Evolutionary conservation across 2,888 invertebrate species (phyloP), one percentile per base, ranked within the genome.

Genomic region (Glaucopsyche alexis): DNA sequence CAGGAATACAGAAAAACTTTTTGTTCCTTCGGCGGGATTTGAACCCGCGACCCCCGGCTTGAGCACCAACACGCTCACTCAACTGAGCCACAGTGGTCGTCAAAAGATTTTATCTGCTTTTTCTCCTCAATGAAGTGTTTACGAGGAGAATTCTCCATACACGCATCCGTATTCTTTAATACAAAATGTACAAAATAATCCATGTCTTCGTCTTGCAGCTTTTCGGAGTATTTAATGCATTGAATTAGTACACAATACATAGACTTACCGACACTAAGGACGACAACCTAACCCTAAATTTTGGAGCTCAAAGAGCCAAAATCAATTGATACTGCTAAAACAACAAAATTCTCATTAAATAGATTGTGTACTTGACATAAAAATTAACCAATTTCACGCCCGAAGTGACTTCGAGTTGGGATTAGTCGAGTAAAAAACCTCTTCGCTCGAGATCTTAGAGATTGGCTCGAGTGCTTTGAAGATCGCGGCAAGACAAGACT

Each of bases 321-420:
- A 55, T 55, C 55, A 11, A 47, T 47, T 11, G 47, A 60, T 60
- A 29, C 29, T 29, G 60, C 9, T 11, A 47, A 29, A 47, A 47
- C 40, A 13, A 14, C 13, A 69, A 69, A 69, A 11, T 29, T 29
- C 29, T 47, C 49, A 69, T 69, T 69, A 19, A 49, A 47, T 42
- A 9, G 7, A 60, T 67, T 67, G 16, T 13, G 49, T 47, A 49
- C 69, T 69, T 47, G 45, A 69, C 69, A 49, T 69, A 69, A 45
- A 69, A 69, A 49, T 69, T 69, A 69, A 19, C 49, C 69, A 69
- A 69, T 69, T 69, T 69, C 14, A 69, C 69, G 49, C 69, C 49
- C 19, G 69, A 69, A 49, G 69, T 8, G 42, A 49, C 49, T 13
- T 16, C 11, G 69, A 49, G 38, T 69, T 19, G n/a, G 69, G 29